Percentiles rank a stretch among this genome's conserved stretches.
Conservation (phyloP, 2,797 vertebrate genomes). For the Delichon dasypus region DNA sequence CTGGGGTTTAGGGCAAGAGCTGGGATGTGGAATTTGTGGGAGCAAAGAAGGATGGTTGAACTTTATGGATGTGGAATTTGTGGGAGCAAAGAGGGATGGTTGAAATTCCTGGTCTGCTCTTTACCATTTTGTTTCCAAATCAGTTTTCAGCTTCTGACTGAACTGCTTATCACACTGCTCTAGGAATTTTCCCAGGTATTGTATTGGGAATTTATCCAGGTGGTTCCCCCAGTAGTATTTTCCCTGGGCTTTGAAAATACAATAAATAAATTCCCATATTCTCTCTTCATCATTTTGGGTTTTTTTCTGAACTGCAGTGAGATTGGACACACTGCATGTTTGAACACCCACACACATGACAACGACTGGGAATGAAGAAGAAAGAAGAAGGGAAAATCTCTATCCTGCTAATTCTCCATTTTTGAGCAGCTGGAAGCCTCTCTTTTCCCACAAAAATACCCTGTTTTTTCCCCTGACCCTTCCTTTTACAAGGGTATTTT, state of each 20-base stretch:
- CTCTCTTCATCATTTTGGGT: neutral
- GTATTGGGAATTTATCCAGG: neutral
- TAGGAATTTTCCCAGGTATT: neutral
- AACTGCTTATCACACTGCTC: neutral
- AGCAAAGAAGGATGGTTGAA: neutral
- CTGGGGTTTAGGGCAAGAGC: neutral
- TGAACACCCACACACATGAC: neutral
- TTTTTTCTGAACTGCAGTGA: neutral
- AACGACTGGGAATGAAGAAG: neutral
- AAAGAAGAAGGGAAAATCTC: neutral
- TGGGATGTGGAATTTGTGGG: neutral
- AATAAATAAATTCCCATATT: neutral
- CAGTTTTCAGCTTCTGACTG: neutral
- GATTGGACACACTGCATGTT: neutral
- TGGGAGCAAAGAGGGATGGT: neutral
- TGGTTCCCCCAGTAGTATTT: neutral
- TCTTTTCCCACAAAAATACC: neutral
- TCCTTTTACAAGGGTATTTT: neutral
- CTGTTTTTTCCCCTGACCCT: rapidly evolving
- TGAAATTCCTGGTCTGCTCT: neutral
- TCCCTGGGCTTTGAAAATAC: neutral
- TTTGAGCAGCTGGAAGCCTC: neutral
- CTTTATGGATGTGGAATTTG: no score
- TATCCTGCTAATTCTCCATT: neutral
- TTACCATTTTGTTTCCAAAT: neutral